Evolutionary conservation across 1,140 invertebrate genomes (phyloP), one percentile per base, ranked within the genome.

Genomic region (Drosophila sechellia): DNA sequence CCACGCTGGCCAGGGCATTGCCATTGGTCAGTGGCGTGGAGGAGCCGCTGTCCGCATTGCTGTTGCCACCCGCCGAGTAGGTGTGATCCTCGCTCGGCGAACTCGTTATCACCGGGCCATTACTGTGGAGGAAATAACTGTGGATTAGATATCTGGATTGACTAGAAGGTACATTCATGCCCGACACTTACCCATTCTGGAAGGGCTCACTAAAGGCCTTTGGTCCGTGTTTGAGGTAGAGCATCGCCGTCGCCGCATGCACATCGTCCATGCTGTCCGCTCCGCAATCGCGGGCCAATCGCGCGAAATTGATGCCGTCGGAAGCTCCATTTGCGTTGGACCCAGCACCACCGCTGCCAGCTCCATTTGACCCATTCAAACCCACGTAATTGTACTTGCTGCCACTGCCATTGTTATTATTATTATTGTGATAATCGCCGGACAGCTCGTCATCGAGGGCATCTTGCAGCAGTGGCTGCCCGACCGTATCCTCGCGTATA

Each of bases 41-140:
- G n/a, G 90, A 87, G 27, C 90, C 90, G 13, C 90, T 91, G 27
- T 83, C 91, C 48, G 79, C 84, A 71, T 81, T 79, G 63, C 89
- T 83, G 48, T 86, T 84, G 65, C 92, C 93, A 39, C 93, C 92
- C 64, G 92, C 94, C 56, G 94, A 95, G 77, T 97, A 97, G 12
- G 96, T 96, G 80, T 97, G 96, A 92, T 97, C 96, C 85, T 96
- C 95, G 83, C 95, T 96, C 1, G 96, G 96, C 58, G 94, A 95
- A 48, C 94, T 94, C 6, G 95, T 96, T 42, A 96, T 95, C 52
- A 96, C 93, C 75, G 95, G 94, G 22, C 87, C 75, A 12, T 85
- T 91, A 5, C 48, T 53, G 35, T 0, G 10, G 5, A 12, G 10
- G 0, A 10, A 37, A 37, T 37, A 49, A 17, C 4, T 17, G 20